Base-by-base conservation (phyloP, 2,797 vertebrate species). In the Amblyopsis hoosieri region DNA sequence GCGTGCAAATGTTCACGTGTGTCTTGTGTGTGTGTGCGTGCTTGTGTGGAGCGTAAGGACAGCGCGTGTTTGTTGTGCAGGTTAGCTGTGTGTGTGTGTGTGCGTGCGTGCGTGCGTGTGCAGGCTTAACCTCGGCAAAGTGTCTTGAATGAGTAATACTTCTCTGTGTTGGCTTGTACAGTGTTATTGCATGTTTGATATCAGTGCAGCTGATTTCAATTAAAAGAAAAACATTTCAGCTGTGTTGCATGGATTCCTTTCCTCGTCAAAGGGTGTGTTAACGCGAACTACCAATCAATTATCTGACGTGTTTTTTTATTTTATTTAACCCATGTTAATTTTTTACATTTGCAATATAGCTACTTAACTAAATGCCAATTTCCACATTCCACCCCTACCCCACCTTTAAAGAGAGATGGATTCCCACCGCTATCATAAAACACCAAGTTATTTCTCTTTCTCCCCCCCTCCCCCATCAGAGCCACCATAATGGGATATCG, bases 101-200 rank as follows among this genome's bases (percentile, higher is more conserved):
- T 37, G 54, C 11, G 55, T 52, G 54, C 2, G 56, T 53, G 23
- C 33, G 50, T 31, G 47, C 12, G 53, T 33, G 3, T 29, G 53
- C 90, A 92, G 88, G 93, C 90, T 89, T 90, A 91, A 91, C 89
- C 91, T 95, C 86, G 87, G 88, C 93, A 90, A 52, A 91, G 92
- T 94, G 95, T 94, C 90, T 89, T 92, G 91, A 93, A 94, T 95
- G 94, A 93, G 91, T 94, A 92, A 93, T 93, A 89, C 67, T 91
- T 94, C 92, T 90, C 90, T 93, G 95, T 95, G 93, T 93, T 94
- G 95, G 93, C 86, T 95, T 95, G 96, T 98, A 96, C 93, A 93
- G 94, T 96, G 94, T 95, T 94, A 90, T 91, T 96, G 96, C 96
- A 98, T 97, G 96, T 96, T 94, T 95, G 91, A 92, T 93, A 93